Percentiles rank a stretch among this genome's conserved stretches.
Conservation (phyloP, 2,113 vertebrate species). For the Holacanthus passer region DNA sequence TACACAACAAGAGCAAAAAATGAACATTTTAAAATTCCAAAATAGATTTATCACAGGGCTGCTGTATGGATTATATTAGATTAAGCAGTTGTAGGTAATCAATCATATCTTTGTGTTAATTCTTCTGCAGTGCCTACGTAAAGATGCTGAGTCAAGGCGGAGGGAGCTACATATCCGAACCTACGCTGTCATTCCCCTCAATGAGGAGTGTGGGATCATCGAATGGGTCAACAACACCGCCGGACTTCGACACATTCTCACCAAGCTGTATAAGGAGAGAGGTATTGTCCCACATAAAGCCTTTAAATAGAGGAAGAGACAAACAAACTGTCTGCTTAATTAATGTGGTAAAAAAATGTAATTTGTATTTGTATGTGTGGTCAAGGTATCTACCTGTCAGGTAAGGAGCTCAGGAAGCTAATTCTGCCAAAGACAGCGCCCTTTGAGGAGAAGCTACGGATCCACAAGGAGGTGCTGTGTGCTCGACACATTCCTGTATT, state of each 20-base stretch:
- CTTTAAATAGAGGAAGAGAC: neutral
- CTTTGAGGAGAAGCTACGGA: slow-evolving; percentile 91
- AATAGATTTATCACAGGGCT: no score
- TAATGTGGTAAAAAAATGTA: neutral
- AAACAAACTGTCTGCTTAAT: neutral
- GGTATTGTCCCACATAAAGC: slow-evolving; percentile 78
- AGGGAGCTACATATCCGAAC: slow-evolving; percentile 96
- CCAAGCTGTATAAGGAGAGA: slow-evolving; percentile 97
- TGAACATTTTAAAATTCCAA: no score
- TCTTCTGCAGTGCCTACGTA: slow-evolving; percentile 94
- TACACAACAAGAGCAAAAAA: no score
- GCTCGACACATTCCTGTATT: slow-evolving; percentile 94
- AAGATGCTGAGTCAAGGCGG: slow-evolving; percentile 95
- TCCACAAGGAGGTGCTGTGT: slow-evolving; percentile 93
- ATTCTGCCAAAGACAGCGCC: slow-evolving; percentile 93
- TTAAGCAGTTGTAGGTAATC: no score
- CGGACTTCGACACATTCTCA: slow-evolving; percentile 94
- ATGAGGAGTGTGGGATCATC: slow-evolving; percentile 98
- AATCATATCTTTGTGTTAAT: no score
- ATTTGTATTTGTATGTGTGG: slow-evolving; percentile 6
- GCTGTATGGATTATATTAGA: neutral
- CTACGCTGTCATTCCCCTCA: slow-evolving; percentile 97
- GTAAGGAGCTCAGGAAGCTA: slow-evolving; percentile 93
- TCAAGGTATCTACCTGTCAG: slow-evolving; percentile 92
- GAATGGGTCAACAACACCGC: slow-evolving; percentile 99